Base-by-base conservation (phyloP, 2,797 vertebrate genomes). In the Takifugu ocellatus region DNA sequence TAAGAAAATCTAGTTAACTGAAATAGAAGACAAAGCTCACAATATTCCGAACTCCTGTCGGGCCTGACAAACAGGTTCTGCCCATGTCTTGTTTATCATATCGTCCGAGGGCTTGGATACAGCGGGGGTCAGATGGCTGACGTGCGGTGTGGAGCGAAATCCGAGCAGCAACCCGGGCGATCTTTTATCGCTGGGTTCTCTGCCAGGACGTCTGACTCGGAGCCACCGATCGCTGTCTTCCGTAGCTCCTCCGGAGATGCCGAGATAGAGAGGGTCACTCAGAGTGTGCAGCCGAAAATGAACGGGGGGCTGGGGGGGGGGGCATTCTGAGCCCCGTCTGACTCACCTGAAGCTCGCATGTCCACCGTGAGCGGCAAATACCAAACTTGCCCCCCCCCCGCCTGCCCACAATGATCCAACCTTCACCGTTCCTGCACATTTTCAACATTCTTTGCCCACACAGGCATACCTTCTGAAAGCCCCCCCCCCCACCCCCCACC, bases 1-100 rank as follows among this genome's bases (percentile, higher is more conserved):
- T 63, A 66, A 79, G 71, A 78, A 78, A 82, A 75, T 77, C 70
- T 9, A 27, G 78, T 82, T 75, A 69, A 73, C 74, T 79, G 77
- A 82, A 85, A 75, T 51, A 73, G 67, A 77, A 76, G 77, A 62
- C 67, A 72, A 66, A 31, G 46, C 62, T 7, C 43, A 24, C 9
- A 54, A 47, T 66, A 66, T 61, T 45, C 25, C 53, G 57, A 67
- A 59, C 24, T 53, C 47, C 43, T 51, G 58, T 61, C 70, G 50
- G 77, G 66, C 64, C 52, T 49, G 54, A 59, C 49, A 17, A 54
- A 66, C 46, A 31, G 45, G 16, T 47, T 59, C 54, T 70, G 31
- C 54, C 58, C 24, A 58, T 31, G 53, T 33, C 48, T 39, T 3
- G 36, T 12, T 12, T 39, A 12, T 14, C 10, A 39, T 2, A 14